phyloP scores from a whole-genome alignment of 2,797 vertebrate species.

The Salarias fasciatus region DNA sequence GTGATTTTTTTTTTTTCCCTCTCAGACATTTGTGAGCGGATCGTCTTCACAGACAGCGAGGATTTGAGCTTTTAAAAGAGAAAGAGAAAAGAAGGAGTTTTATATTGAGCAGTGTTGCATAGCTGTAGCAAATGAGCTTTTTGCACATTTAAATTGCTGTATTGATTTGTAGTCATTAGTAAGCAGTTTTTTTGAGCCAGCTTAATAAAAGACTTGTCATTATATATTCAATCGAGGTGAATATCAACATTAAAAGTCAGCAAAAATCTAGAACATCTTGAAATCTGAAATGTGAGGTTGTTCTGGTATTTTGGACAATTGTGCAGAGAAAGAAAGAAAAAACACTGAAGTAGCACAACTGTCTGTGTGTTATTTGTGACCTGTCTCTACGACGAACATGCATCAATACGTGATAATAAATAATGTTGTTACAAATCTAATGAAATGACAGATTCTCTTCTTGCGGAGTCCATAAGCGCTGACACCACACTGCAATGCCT shows the following conservation, averaged over 20 bases:
- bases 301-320: conserved; percentile 39
- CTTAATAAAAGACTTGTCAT: conserved; percentile 28
- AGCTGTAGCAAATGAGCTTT: conserved; percentile 41
- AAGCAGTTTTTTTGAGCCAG: conserved; percentile 46
- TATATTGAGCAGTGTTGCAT: conserved; percentile 28
- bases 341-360: conserved; percentile 31
- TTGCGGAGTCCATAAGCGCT: conserved; percentile 65
- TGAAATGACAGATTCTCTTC: conserved; percentile 71
- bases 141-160: conserved; percentile 48
- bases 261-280: conserved; percentile 23
- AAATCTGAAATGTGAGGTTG: conserved; percentile 18
- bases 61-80: conserved; percentile 45
- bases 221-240: conserved; percentile 40
- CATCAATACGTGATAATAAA: conserved; percentile 70
- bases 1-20: conserved; percentile 51
- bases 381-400: conserved; percentile 49
- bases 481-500: conserved; percentile 59
- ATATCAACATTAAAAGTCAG: conserved; percentile 11
- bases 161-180: conserved; percentile 50
- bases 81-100: conserved; percentile 36
- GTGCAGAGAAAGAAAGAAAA: conserved; percentile 12
- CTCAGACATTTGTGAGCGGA: conserved; percentile 61
- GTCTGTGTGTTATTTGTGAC: conserved; percentile 58
- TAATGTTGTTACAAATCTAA: conserved; percentile 69
- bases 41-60: conserved; percentile 45